Percentiles rank a stretch among this genome's conserved stretches.
Evolutionary conservation across 2,113 vertebrate species (phyloP).

Genomic region (Naja naja): DNA sequence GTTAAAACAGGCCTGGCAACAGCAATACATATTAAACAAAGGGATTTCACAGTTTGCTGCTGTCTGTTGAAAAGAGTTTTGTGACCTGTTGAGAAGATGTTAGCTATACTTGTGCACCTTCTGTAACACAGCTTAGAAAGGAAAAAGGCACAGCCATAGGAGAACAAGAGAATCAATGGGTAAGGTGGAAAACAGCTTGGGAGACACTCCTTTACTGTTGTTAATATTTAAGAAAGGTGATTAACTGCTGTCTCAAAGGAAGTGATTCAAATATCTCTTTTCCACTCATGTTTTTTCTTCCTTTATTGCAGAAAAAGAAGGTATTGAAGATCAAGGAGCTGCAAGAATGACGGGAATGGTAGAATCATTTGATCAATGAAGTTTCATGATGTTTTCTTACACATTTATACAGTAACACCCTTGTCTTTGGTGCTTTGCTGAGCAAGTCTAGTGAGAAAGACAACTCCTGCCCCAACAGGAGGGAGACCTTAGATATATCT

Average conservation of each 20-base stretch:
- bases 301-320: background rate
- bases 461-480: background rate
- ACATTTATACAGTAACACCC: background rate
- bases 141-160: no score
- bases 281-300: background rate
- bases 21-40: conserved; percentile 58
- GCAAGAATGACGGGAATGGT: background rate
- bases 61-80: background rate
- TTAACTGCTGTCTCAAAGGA: background rate
- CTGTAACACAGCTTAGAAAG: background rate
- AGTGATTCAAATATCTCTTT: background rate
- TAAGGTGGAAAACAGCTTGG: background rate
- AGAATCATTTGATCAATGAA: background rate
- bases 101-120: background rate
- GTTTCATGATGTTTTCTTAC: background rate
- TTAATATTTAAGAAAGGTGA: background rate
- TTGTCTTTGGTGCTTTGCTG: background rate
- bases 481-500: background rate
- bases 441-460: background rate
- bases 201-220: background rate
- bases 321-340: background rate
- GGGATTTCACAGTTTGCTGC: conserved; percentile 25
- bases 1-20: conserved; percentile 35
- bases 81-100: background rate
- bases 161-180: background rate